Base-by-base conservation (phyloP, 1,140 invertebrate species). In the Stenopsyche tienmushanensis region DNA sequence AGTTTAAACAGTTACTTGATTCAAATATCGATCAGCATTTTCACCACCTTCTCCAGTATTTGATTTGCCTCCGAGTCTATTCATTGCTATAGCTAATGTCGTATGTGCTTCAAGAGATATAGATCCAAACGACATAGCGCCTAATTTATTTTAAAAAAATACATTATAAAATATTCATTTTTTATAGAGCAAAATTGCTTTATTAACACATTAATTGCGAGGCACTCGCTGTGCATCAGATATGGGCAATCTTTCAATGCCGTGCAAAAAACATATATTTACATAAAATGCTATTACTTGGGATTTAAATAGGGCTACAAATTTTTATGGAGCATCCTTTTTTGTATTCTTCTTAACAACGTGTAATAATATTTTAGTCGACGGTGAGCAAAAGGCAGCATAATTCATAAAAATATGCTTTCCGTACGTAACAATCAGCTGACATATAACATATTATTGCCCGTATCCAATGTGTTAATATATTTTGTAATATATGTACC, bases 1-100 rank as follows among this genome's bases (percentile, higher is more conserved):
- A 2, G 1, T 15, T 29, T 42, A 52, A 52, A 47, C 49, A 59
- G 20, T 44, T 62, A 80, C 78, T 77, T 82, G 73, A 77, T 86
- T 84, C 34, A 91, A 77, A 80, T 95, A 99, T 71, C 87, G 87
- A 76, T 89, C 94, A 9, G 88, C 88, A 82, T 92, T 93, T 85
- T 95, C 92, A 62, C 90, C 90, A 62, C 96, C 96, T 80, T 98
- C 96, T 15, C 96, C 96, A 0, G 96, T 98, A 77, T 99, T 99
- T 50, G 94, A 97, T 81, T 98, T 98, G 42, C 90, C 96, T 1
- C 93, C 92, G 69, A 97, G 89, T 63, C 90, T 83, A 77, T 99
- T 99, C 97, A 99, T 99, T 1, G 97, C 97, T 58, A 97, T 86
- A 1, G 97, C 97, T 10, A 99, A 80, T 0, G 96, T 93, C 23